Evolutionary conservation across 2,888 invertebrate genomes (phyloP), one percentile per base, ranked within the genome.

Genomic region (Limnephilus marmoratus): DNA sequence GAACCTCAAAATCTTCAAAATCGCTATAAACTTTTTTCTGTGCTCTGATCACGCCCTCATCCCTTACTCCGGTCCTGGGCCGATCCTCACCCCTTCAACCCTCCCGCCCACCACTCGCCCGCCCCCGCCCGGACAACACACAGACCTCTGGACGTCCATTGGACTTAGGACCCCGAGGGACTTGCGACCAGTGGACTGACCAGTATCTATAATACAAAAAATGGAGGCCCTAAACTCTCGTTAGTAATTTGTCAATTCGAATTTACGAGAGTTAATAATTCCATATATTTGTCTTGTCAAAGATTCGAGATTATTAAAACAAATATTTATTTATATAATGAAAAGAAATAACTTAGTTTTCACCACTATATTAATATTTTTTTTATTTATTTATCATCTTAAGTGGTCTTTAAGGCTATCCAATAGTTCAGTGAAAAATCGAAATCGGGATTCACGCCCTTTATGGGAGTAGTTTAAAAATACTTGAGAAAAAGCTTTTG

Each of bases 101-200:
- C 31, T 34, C 29, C 34, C 68, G 24, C 85, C 80, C 41, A 41
- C 37, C 7, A 49, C 80, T 12, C 13, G n/a, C 41, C 41, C 41
- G 45, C 34, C 29, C 29, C 34, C 81, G 41, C 41, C 87, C 29
- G 34, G 29, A 45, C 45, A 37, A 41, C 34, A 34, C 90, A 80
- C 91, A 91, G 89, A 90, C 85, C 89, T 85, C 91, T 49, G 91
- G 90, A 91, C 91, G 88, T 88, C 83, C 88, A 91, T 34, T 91
- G 91, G 91, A 91, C 89, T 85, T 80, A 31, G 18, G n/a, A 34
- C 81, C 91, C 85, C 91, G 13, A 12, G 29, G 91, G 91, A 90
- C 18, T 80, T n/a, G 68, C 18, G 34, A 41, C 37, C 68, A 29
- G 29, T 85, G 90, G 80, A 82, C 29, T 29, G 34, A 53, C 37